phyloP scores from a whole-genome alignment of 2,113 vertebrate species.

The Oriolus oriolus region DNA sequence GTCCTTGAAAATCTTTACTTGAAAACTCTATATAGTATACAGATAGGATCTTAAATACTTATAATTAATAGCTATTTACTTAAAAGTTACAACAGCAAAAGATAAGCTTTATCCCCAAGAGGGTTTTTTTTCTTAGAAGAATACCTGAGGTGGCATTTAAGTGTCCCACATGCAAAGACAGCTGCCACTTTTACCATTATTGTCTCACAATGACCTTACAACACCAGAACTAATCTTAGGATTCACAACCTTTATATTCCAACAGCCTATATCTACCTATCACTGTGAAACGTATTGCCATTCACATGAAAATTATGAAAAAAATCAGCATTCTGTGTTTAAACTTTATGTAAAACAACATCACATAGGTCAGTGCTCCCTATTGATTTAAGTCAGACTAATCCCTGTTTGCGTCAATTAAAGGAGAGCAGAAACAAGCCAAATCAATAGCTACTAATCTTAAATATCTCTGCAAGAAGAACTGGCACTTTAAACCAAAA shows the following conservation, averaged over 20 bases:
- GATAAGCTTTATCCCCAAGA: neutral
- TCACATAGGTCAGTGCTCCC: neutral
- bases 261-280: neutral
- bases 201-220: neutral
- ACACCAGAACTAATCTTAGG: neutral
- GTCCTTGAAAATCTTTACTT: neutral
- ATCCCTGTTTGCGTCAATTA: neutral
- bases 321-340: neutral
- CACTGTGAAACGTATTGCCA: neutral
- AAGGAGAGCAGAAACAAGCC: slow-evolving; percentile 7
- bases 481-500: neutral
- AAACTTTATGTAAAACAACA: neutral
- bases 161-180: neutral
- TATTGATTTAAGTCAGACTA: slow-evolving; percentile 34
- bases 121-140: neutral
- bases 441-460: slow-evolving; percentile 37
- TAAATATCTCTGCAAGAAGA: slow-evolving; percentile 27
- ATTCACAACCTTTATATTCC: neutral
- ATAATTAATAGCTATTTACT: neutral
- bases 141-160: neutral
- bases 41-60: neutral
- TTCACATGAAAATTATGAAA: neutral
- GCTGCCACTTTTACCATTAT: neutral
- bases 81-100: neutral
- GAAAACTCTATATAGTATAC: neutral